phyloP scores from a whole-genome alignment of 1,140 invertebrate species.

The Calephelis nemesis region DNA sequence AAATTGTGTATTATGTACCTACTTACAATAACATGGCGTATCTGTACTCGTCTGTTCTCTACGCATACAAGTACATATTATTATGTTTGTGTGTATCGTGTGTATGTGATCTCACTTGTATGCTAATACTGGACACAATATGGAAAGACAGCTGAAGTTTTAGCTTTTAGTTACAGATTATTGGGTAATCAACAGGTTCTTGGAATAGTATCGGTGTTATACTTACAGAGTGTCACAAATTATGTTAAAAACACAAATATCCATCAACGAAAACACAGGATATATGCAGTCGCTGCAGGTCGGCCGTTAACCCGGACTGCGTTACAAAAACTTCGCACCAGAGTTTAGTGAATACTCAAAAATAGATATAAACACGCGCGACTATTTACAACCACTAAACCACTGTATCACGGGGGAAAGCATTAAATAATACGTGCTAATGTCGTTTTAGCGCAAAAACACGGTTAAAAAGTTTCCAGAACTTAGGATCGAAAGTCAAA shows the following conservation, averaged over 20 bases:
- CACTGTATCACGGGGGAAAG: conserved; percentile 40
- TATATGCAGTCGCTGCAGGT: conserved; percentile 65
- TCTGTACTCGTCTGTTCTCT: conserved; percentile 5
- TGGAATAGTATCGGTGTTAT: conserved; percentile 68
- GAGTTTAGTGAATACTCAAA: conserved; percentile 76
- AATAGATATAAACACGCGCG: conserved; percentile 70
- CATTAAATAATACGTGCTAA: conserved; percentile 41
- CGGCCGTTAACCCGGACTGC: conserved; percentile 71
- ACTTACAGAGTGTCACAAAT: conserved; percentile 71
- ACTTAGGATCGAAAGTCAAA: conserved; percentile 62
- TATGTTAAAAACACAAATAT: conserved; percentile 62
- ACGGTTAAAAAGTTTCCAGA: conserved; percentile 75
- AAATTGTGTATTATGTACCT: conserved; percentile 11
- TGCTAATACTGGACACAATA: conserved; percentile 27
- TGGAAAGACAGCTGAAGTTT: conserved; percentile 43
- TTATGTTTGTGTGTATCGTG: not conserved
- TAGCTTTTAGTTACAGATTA: conserved; percentile 21
- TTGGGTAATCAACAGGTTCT: conserved; percentile 56
- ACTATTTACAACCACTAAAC: conserved; percentile 45
- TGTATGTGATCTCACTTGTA: conserved; percentile 10
- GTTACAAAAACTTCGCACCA: conserved; percentile 74
- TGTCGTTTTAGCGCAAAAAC: conserved; percentile 46
- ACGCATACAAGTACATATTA: conserved; percentile 7
- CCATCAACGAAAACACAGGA: conserved; percentile 76
- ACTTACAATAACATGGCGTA: conserved; percentile 1